Base-by-base conservation (phyloP, 2,113 vertebrate species). In the Vulpes vulpes region DNA sequence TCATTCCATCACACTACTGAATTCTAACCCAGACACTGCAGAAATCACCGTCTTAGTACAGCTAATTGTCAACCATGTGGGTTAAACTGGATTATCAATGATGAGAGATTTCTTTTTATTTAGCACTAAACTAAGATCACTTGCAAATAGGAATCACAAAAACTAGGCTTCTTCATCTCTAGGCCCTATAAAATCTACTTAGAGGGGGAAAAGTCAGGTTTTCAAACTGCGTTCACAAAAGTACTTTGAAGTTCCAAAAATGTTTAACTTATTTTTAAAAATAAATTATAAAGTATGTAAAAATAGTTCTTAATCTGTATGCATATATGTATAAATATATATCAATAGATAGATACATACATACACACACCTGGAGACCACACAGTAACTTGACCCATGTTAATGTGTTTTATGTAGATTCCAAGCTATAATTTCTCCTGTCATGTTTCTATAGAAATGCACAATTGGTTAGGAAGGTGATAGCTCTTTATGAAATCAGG, bases 131-230 rank as follows among this genome's bases (percentile, higher is more conserved):
- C 60, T 78, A 83, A 95, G 38, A 89, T 89, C 65, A 71, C 43
- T 64, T 95, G 7, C 17, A 95, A 90, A 91, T 60, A 95, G 82
- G 57, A 95, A 87, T 38, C 16, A 59, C 27, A 93, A 88, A 71
- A 84, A 60, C 88, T 67, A 87, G 4, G 8, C 73, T 64, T 82
- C 11, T 91, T 88, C 74, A 38, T 12, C 62, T 94, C 9, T 51
- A 62, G 22, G 14, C 3, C 64, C 27, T 91, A 59, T 11, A 74
- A 2, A 12, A 84, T 57, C 78, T 93, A 85, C 27, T 35, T 32
- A 84, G 2, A 14, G 32, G 20, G 7, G 11, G 1, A 19, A 78
- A 9, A 38, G 49, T 23, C 1, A 43, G 4, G 15, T 69, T 93
- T 92, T 80, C 55, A 79, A 81, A 87, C 20, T 94, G 15, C 73